A percentile compares a stretch with the other conserved stretches of the same genome.
phyloP scores from a whole-genome alignment of 2,797 vertebrate species.

The Myoxocephalus aenaeus region DNA sequence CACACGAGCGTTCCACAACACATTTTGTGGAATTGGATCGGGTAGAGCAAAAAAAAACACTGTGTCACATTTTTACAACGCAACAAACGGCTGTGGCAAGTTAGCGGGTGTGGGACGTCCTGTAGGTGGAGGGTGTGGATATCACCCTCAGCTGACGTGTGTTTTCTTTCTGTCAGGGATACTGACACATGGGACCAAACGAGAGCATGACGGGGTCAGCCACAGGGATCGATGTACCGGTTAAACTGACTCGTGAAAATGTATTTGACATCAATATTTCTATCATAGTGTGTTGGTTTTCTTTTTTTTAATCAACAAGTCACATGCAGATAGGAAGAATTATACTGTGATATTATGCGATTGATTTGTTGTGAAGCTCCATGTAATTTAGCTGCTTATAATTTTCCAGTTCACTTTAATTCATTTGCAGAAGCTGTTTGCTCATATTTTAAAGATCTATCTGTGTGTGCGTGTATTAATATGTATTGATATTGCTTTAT shows the following conservation, averaged over 20 bases:
- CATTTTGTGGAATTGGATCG: slow-evolving; percentile 55
- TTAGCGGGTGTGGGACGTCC: slow-evolving; percentile 48
- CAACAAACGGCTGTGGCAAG: slow-evolving; percentile 34
- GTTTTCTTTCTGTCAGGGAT: slow-evolving; percentile 51
- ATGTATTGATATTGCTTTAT: slow-evolving; percentile 64
- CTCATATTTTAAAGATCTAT: slow-evolving; percentile 47
- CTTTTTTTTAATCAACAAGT: slow-evolving; percentile 12
- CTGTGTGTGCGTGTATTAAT: slow-evolving; percentile 45
- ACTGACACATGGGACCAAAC: slow-evolving; percentile 62
- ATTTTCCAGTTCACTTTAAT: slow-evolving; percentile 29
- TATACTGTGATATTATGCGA: slow-evolving; percentile 68
- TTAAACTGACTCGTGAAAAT: slow-evolving; percentile 27
- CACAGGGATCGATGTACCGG: slow-evolving; percentile 37
- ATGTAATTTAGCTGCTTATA: slow-evolving; percentile 39
- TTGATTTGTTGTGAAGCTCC: slow-evolving; percentile 41
- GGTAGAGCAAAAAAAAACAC: slow-evolving; percentile 65
- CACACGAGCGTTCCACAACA: slow-evolving; percentile 55
- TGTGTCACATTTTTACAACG: slow-evolving; percentile 59
- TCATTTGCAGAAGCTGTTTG: slow-evolving; percentile 41
- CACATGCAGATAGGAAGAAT: slow-evolving; percentile 47
- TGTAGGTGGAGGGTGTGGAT: slow-evolving; percentile 50
- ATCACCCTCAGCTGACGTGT: slow-evolving; percentile 49
- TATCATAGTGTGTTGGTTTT: slow-evolving; percentile 9
- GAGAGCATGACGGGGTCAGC: slow-evolving; percentile 34
- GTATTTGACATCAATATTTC: slow-evolving; percentile 17